Evolutionary conservation across 1,140 invertebrate genomes (phyloP), one percentile per base, ranked within the genome.

Genomic region (Drosophila ficusphila): DNA sequence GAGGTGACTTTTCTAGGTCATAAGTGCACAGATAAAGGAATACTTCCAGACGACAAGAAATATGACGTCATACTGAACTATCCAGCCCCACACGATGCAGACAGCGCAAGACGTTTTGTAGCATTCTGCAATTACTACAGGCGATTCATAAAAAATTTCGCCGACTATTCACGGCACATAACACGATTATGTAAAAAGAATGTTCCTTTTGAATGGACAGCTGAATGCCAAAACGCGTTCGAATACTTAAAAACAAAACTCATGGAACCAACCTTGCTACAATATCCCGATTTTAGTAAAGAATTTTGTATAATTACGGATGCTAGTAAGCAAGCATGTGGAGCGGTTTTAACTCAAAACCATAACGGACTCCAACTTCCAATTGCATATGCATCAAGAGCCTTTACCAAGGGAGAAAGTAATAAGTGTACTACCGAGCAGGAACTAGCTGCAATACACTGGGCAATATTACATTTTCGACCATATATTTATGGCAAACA

Each of bases 281-380:
- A 88, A 72, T 91, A 91, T 31, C 90, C 89, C 3, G 89, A 92
- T 62, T 91, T 92, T 56, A 47, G 1, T 8, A 89, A 90, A 51
- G 25, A 64, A 57, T 64, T 65, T 23, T 56, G 44, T n/a, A 56
- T 65, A 56, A 79, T 81, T 85, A 18, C 61, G 79, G 46, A 82
- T 73, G 6, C 89, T 91, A 71, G 73, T 57, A 42, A 41, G 27
- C 34, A 70, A 73, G 18, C 27, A 2, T 62, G 65, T 38, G 41
- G 75, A 62, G n/a, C 36, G 58, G 25, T 86, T 79, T 48, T 54
- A 23, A 65, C 78, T 75, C 9, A 79, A 64, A 49, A 29, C 19
- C 1, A 57, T 16, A 19, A 51, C 11, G 16, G 27, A 4, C 9
- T 49, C 8, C 31, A 58, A 27, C 34, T 52, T 31, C 48, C 34